Conservation (phyloP, 1,140 invertebrate genomes). For the Tetranychus urticae region DNA sequence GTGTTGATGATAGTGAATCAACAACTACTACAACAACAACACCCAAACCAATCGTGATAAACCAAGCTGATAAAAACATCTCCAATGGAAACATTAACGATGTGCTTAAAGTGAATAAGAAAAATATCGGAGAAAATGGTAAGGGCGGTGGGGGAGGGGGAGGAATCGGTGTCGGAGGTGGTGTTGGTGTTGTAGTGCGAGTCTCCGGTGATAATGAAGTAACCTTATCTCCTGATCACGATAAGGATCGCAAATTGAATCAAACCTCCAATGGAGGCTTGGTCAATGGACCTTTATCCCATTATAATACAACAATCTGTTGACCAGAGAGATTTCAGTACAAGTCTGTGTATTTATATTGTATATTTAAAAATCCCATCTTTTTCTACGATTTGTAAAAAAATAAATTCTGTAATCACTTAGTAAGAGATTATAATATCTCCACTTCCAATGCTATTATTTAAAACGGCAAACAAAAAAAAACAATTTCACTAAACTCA, state of each 20-base stretch:
- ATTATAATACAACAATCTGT: neutral
- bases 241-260: neutral
- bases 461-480: no score
- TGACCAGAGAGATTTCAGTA: neutral
- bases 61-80: neutral
- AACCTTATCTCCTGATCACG: neutral
- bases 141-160: neutral
- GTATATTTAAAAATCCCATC: no score
- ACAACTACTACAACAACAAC: neutral
- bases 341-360: no score
- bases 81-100: neutral
- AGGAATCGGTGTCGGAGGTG: neutral
- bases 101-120: neutral
- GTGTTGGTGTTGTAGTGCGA: neutral
- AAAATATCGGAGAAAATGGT: neutral
- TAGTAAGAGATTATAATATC: no score
- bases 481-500: no score
- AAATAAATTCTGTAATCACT: no score
- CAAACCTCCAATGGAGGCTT: neutral
- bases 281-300: neutral
- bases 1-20: neutral
- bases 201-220: neutral
- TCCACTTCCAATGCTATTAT: no score
- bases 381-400: no score
- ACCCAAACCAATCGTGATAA: no score